A percentile compares a stretch with the other conserved stretches of the same genome.
Conservation (phyloP, 2,797 vertebrate genomes). For the Mus minutoides region DNA sequence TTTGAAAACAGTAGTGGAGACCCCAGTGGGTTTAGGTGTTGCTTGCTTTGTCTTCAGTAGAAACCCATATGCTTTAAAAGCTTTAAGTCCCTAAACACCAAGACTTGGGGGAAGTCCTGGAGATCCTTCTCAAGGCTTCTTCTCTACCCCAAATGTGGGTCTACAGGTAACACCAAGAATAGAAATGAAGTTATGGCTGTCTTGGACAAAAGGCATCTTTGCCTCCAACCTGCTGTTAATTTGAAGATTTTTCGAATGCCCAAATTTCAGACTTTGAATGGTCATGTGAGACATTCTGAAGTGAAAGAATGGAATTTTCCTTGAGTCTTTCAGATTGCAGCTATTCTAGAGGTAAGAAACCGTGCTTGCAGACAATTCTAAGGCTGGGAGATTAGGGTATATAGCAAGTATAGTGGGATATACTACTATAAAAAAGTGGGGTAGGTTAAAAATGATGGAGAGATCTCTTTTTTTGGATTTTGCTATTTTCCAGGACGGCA, state of each 20-base stretch:
- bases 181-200: neutral
- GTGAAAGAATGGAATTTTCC: neutral
- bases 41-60: conserved; percentile 35
- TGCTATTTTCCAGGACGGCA: neutral
- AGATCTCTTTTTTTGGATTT: neutral
- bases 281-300: neutral
- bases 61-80: conserved; percentile 50
- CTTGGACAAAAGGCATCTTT: neutral
- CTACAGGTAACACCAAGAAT: neutral
- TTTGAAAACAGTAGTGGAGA: conserved; percentile 4
- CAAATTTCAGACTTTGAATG: conserved; percentile 6
- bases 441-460: neutral
- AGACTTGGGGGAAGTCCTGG: neutral
- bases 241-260: neutral
- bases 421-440: too few relatives aligned
- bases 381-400: too few relatives aligned
- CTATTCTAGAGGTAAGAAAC: neutral
- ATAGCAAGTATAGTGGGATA: neutral
- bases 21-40: neutral
- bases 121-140: neutral
- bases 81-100: neutral
- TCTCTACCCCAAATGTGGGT: neutral
- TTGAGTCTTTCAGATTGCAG: neutral
- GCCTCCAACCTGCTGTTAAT: neutral
- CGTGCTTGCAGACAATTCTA: neutral